Conservation (phyloP, 1,140 invertebrate species). For the Hylyphantes graminicola region DNA sequence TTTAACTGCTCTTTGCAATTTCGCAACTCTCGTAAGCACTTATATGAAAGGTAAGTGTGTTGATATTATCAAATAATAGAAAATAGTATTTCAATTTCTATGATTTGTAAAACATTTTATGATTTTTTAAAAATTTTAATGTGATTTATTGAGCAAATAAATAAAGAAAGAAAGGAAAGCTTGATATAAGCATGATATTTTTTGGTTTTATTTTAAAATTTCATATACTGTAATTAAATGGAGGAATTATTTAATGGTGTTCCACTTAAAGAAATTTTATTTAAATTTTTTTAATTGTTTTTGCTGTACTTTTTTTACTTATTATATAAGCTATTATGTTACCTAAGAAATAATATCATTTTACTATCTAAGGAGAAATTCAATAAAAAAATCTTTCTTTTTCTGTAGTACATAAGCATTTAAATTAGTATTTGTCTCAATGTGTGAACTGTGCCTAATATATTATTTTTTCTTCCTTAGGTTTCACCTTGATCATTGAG, state of each 20-base stretch:
- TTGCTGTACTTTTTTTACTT: neutral
- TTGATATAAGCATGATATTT: too few species aligned
- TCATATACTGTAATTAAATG: too few species aligned
- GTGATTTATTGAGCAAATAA: too few species aligned
- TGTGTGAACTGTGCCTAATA: neutral
- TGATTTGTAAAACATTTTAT: too few species aligned
- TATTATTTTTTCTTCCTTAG: slow-evolving; percentile 62
- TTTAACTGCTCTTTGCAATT: slow-evolving; percentile 81
- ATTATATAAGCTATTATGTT: neutral
- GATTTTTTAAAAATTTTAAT: too few species aligned
- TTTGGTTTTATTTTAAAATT: too few species aligned
- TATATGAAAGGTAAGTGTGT: slow-evolving; percentile 83
- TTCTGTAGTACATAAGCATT: neutral
- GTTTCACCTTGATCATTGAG: slow-evolving; percentile 96
- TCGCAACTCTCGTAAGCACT: slow-evolving; percentile 96
- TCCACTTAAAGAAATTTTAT: too few species aligned
- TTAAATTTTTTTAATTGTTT: neutral
- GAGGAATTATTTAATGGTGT: too few species aligned
- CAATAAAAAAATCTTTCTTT: neutral
- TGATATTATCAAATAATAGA: slow-evolving; percentile 16
- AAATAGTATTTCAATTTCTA: too few species aligned
- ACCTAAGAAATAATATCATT: too few species aligned
- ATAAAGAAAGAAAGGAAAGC: too few species aligned
- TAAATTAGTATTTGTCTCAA: neutral
- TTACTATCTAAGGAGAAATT: too few species aligned